Base-by-base conservation (phyloP, 2,113 vertebrate species). In the Chloroceryle aenea region DNA sequence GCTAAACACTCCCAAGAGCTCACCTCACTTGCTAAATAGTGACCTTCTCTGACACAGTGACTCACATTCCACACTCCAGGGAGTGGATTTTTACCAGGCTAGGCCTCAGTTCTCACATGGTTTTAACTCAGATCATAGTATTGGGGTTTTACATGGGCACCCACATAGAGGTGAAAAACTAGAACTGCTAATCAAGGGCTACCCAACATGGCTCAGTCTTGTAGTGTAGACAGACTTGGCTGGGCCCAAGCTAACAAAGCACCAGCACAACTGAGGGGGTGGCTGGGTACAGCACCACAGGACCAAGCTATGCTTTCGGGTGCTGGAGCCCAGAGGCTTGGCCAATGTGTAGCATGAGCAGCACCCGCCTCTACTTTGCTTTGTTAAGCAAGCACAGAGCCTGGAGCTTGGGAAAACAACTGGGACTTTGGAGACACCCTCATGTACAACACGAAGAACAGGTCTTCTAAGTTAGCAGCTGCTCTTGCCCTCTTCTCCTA, bases 391-490 rank as follows among this genome's bases (percentile, higher is more conserved):
- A 22, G 55, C 14, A 7, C 25, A 6, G 42, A 79, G 40, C 64
- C 68, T 4, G 2, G 42, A 26, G 55, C 73, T 14, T 59, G 62
- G 26, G 22, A 61, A 59, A 64, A 8, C 2, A 40, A 50, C 0
- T 7, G 19, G 53, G 45, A 55, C 43, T 48, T 21, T 6, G 36
- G 66, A 73, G 75, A 36, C 22, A n/a, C 34, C 29, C 14, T 23
- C 0, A 0, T 6, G 20, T 36, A 29, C 59, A 30, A 40, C 10
- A 13, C 0, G 18, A 66, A 88, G 55, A 74, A 4, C 36, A 9
- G 40, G 38, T 2, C 36, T 36, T 2, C 5, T 21, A 7, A 36
- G 45, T 8, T 55, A 22, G 50, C 27, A 34, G 36, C 1, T 4
- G 0, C 26, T 52, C 48, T 26, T 5, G 62, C 14, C 36, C 47